These are phyloP conservation scores for Illadopsis cleaveri DNA, from an alignment of 2,113 vertebrate species.

Conservation along the genomic window DNA sequence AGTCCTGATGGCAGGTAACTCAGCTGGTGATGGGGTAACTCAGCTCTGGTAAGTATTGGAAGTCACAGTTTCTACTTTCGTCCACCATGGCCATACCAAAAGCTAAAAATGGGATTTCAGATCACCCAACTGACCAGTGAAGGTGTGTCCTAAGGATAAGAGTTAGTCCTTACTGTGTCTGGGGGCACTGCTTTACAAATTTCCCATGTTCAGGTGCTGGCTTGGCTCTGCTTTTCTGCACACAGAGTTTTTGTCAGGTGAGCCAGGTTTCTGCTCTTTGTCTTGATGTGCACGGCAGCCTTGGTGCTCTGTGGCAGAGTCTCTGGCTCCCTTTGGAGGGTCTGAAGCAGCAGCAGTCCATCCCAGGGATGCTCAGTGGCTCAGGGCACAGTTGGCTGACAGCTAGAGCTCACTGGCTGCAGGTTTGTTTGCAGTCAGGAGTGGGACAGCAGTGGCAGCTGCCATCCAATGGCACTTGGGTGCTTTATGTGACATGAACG, in stretches of 20 bases:
- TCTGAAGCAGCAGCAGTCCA: not conserved
- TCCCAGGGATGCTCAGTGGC: not conserved
- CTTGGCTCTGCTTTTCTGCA: not conserved
- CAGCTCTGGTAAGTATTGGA: not conserved
- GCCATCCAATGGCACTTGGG: not conserved
- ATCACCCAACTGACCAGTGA: not conserved
- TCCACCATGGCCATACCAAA: not conserved
- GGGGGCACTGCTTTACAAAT: not conserved
- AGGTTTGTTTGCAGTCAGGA: not conserved
- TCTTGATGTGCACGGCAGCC: not conserved
- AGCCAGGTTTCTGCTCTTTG: not conserved
- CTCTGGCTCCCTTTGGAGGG: not conserved
- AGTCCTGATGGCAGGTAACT: not conserved
- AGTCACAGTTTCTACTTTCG: not conserved
- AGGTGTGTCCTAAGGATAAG: not conserved
- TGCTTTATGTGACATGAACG: not conserved
- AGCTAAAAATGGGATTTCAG: not conserved
- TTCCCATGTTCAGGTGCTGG: not conserved
- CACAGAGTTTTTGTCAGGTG: not conserved
- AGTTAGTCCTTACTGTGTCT: not conserved
- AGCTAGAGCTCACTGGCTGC: not conserved
- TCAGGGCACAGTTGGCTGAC: not conserved
- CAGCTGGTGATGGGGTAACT: not conserved
- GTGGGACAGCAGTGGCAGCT: not conserved
- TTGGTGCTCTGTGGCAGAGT: not conserved